These are phyloP conservation scores for Xestia rhomboidea DNA, from an alignment of 2,888 invertebrate genomes.

Conservation along the genomic window DNA sequence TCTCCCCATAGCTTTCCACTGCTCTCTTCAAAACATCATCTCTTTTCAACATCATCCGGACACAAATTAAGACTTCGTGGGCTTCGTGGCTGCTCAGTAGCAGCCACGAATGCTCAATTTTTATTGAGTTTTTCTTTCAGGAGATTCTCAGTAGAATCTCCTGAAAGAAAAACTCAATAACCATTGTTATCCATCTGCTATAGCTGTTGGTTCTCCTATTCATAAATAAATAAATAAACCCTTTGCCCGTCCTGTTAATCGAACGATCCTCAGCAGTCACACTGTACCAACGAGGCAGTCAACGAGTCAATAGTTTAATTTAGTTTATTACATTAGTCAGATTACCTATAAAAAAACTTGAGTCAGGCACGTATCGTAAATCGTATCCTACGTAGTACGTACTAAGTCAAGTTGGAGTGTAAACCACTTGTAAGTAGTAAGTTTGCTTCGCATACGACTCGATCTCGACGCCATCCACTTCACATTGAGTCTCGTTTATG, in stretches of 20 bases:
- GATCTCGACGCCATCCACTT: slow-evolving; percentile 21
- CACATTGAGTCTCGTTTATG: slow-evolving; percentile 33
- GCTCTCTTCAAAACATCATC: no score
- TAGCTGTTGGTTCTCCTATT: no score
- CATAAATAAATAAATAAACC: no score
- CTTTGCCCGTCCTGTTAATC: neutral
- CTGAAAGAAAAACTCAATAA: neutral
- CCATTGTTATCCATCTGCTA: no score
- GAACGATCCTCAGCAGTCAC: neutral
- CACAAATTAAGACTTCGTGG: neutral
- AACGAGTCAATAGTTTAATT: neutral
- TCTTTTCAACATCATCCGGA: no score
- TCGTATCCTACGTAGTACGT: neutral
- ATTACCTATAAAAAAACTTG: slow-evolving; percentile 1
- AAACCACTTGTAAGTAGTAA: slow-evolving; percentile 30
- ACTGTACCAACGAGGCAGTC: neutral
- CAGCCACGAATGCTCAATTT: no score
- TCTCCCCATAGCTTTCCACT: no score
- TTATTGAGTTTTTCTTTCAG: no score
- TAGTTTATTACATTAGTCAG: neutral
- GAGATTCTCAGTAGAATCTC: no score
- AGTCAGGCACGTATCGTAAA: neutral
- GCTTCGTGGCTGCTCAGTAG: no score
- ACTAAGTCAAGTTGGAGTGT: slow-evolving; percentile 10
- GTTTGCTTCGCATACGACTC: slow-evolving; percentile 25